Base-by-base conservation (phyloP, 2,888 invertebrate species). In the Agrilus mali region DNA sequence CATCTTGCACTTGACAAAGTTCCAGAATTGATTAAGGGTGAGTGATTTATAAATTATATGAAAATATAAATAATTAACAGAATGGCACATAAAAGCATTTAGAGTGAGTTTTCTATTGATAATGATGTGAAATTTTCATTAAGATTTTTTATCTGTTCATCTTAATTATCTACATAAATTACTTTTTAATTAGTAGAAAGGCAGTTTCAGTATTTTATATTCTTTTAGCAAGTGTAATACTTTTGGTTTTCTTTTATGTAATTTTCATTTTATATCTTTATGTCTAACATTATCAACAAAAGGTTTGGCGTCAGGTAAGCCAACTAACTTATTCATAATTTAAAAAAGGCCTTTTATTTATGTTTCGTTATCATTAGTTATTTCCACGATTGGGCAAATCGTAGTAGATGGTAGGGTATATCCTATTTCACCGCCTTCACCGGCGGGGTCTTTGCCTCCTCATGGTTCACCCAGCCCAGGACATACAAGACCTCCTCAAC, bases 341-440 rank as follows among this genome's bases (percentile, higher is more conserved):
- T 12, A 17, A 17, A 37, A 16, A 10, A n/a, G 4, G 14, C 12
- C 7, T 44, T 42, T 31, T 42, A 12, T 40, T 32, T 38, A 22
- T 10, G 10, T 27, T 27, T 27, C 10, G 10, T 27, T 27, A 27
- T 27, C 10, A 10, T 27, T 61, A 83, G 86, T 86, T 50, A 74
- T 87, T 54, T 79, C 82, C 38, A 78, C 78, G 40, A 79, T 87
- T 60, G 87, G 87, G 49, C 81, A 81, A 48, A 84, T 87, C 56
- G 82, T 87, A 36, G 87, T 87, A 47, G 87, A 87, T 68, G 87
- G 87, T 45, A 78, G 86, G 61, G 76, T 83, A 51, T 86, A 86
- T 70, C 78, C 80, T 31, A 66, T 72, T 3, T 62, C 65, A 36
- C 58, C 70, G 15, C 65, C 69, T 4, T 69, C 68, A 32, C 68